A percentile compares a stretch with the other conserved stretches of the same genome.
Evolutionary conservation across 2,888 invertebrate genomes (phyloP).

Genomic region (Dryococelus australis): DNA sequence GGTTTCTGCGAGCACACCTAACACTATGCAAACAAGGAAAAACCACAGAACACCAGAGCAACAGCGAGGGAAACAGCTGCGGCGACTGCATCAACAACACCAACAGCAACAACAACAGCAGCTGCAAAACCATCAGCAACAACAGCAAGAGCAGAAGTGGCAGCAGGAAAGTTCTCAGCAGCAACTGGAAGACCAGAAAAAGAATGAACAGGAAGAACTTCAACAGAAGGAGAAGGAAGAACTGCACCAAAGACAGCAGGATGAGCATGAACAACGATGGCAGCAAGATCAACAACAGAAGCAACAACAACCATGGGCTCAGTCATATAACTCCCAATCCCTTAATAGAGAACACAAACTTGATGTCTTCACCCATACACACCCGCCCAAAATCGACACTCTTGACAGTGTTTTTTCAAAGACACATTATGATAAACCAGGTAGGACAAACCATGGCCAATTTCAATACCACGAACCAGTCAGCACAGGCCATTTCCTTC

Average conservation of each 20-base stretch:
- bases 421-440: neutral
- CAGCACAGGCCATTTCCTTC: neutral
- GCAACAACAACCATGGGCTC: neutral
- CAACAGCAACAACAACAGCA: constrained; percentile 10
- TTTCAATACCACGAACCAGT: neutral
- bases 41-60: neutral
- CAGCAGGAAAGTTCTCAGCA: neutral
- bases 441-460: neutral
- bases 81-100: neutral
- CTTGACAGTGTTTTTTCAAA: neutral
- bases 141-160: neutral
- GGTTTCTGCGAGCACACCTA: neutral
- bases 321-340: neutral
- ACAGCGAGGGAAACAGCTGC: neutral
- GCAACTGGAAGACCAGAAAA: neutral
- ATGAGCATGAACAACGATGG: neutral
- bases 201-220: neutral
- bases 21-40: neutral
- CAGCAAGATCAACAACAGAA: neutral
- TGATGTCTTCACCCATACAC: neutral
- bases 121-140: constrained; percentile 3
- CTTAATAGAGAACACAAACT: neutral
- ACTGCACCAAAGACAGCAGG: neutral
- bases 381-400: neutral
- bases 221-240: neutral